These are phyloP conservation scores for Chondrosia reniformis DNA, from an alignment of 37 sponge, comb jelly and placozoan genomes.

Conservation along the genomic window DNA sequence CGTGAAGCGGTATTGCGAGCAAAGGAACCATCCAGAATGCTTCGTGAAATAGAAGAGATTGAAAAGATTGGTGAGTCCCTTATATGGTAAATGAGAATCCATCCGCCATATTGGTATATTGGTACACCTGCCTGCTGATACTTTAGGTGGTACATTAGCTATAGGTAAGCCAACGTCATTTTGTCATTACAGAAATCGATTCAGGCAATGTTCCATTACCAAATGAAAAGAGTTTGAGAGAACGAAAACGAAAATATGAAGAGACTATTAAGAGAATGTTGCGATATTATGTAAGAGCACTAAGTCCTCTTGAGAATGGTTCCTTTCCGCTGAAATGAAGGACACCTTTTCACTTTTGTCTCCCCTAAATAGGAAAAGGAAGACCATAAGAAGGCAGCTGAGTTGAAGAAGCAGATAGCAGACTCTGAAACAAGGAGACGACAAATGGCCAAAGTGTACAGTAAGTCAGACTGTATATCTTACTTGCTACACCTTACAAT, in stretches of 20 bases:
- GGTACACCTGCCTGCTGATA: neutral
- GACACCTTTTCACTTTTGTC: neutral
- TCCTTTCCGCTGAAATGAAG: neutral
- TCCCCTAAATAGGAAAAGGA: conserved; percentile 48
- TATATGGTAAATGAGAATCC: neutral
- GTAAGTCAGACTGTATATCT: conserved; percentile 13
- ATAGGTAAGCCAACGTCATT: neutral
- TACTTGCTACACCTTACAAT: neutral
- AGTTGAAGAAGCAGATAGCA: conserved; percentile 56
- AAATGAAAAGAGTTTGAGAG: conserved; percentile 81
- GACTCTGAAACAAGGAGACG: conserved; percentile 64
- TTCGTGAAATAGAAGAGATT: conserved; percentile 81
- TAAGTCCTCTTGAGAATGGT: neutral
- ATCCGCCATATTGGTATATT: neutral
- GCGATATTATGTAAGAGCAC: conserved; percentile 51
- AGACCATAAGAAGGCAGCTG: conserved; percentile 50
- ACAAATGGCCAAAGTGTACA: conserved; percentile 46
- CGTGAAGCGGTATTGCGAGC: conserved; percentile 85
- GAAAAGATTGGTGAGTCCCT: conserved; percentile 57
- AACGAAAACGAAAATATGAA: conserved; percentile 76
- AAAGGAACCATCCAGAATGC: conserved; percentile 66
- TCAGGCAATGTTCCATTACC: conserved; percentile 48
- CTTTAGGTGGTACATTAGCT: neutral
- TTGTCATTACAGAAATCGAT: conserved; percentile 32
- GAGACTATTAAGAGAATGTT: conserved; percentile 64